Evolutionary conservation across 2,113 vertebrate species (phyloP).

Genomic region (Dolichallabes microphthalmus): DNA sequence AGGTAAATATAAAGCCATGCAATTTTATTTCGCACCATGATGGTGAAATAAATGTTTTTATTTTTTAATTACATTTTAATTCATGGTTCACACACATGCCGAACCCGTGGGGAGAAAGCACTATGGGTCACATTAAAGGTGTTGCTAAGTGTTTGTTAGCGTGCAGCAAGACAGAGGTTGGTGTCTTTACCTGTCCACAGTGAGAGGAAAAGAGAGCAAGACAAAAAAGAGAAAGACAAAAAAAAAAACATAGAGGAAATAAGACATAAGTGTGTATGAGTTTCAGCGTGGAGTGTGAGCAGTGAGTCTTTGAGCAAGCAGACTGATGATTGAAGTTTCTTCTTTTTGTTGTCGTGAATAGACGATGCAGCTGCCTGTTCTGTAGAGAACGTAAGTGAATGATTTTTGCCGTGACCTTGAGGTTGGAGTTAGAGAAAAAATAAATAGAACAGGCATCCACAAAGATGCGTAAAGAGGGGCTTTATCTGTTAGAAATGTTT

Average conservation of each 20-base stretch:
- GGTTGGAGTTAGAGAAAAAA: constrained; percentile 2
- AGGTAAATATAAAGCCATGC: too few relatives aligned
- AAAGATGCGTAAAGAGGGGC: neutral
- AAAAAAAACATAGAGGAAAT: neutral
- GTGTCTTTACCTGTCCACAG: neutral
- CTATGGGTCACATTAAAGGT: neutral
- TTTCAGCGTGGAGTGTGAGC: neutral
- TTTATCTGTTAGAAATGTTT: neutral
- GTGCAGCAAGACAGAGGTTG: neutral
- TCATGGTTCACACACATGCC: too few relatives aligned
- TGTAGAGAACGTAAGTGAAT: constrained; percentile 25
- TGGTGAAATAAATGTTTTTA: too few relatives aligned
- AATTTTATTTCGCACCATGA: too few relatives aligned
- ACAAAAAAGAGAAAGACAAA: constrained; percentile 9
- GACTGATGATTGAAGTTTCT: neutral
- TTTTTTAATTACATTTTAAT: too few relatives aligned
- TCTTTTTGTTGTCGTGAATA: neutral
- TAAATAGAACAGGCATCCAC: neutral
- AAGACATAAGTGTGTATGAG: constrained; percentile 10
- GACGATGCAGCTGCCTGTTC: neutral
- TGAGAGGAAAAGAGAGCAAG: neutral
- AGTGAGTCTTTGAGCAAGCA: neutral
- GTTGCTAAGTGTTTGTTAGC: neutral
- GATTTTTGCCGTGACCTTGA: constrained; percentile 13
- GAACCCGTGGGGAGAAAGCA: too few relatives aligned